Percentiles rank a stretch among this genome's conserved stretches.
phyloP scores from a whole-genome alignment of 2,888 invertebrate genomes.

The Drosophila histrio region DNA sequence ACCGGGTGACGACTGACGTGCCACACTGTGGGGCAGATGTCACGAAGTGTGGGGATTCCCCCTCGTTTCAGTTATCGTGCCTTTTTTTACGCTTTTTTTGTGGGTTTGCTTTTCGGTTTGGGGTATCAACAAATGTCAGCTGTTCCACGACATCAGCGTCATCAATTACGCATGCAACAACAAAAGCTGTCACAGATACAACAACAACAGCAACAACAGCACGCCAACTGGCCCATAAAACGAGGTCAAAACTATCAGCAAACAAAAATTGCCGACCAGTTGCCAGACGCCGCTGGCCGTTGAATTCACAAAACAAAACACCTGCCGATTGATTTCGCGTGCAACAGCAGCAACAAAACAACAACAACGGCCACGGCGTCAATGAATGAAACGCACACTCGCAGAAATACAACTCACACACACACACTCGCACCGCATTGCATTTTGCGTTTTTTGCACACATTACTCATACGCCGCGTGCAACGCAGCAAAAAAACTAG shows the following conservation, averaged over 20 bases:
- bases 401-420: slow-evolving; percentile 11
- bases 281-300: slow-evolving; percentile 30
- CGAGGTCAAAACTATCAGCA: slow-evolving; percentile 76
- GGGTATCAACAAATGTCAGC: slow-evolving; percentile 71
- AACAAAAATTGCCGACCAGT: slow-evolving; percentile 65
- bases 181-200: slow-evolving; percentile 21
- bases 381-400: slow-evolving; percentile 61
- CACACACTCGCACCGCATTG: slow-evolving; percentile 9
- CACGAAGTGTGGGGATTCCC: neutral
- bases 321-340: slow-evolving; percentile 74
- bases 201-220: slow-evolving; percentile 22
- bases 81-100: slow-evolving; percentile 7
- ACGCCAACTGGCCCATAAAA: slow-evolving; percentile 40
- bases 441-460: slow-evolving; percentile 39
- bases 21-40: slow-evolving; percentile 3
- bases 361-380: slow-evolving; percentile 18
- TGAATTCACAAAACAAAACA: slow-evolving; percentile 69
- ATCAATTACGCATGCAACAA: slow-evolving; percentile 74
- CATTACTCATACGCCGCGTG: slow-evolving; percentile 73
- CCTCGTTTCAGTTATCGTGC: slow-evolving; percentile 7
- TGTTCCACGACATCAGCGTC: slow-evolving; percentile 53
- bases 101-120: slow-evolving; percentile 21
- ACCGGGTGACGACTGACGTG: neutral
- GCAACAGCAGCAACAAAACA: slow-evolving; percentile 27
- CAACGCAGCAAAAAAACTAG: slow-evolving; percentile 26